These are phyloP conservation scores for Aquatica leii DNA, from an alignment of 2,888 invertebrate species.

Conservation along the genomic window DNA sequence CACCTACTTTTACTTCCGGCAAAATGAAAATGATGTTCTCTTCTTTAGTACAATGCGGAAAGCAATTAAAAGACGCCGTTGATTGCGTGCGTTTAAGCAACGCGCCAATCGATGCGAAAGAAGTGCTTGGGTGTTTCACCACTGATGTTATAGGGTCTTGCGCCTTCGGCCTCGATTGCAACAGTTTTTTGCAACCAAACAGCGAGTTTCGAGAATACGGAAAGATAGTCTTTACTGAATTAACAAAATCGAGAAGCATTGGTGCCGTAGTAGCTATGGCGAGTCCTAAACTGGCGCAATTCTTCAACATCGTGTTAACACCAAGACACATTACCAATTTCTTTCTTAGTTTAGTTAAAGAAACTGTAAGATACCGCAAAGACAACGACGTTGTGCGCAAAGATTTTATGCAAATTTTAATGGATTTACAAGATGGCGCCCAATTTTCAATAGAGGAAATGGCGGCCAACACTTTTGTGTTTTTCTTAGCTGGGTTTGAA, in stretches of 20 bases:
- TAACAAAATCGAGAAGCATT: conserved; percentile 33
- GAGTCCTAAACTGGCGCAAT: not conserved
- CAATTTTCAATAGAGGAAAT: conserved; percentile 62
- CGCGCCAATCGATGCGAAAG: conserved; percentile 52
- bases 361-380: conserved; percentile 44
- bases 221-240: conserved; percentile 43
- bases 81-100: conserved; percentile 46
- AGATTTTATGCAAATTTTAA: conserved; percentile 57
- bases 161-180: conserved; percentile 68
- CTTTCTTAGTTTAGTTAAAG: conserved; percentile 44
- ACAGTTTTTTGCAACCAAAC: conserved; percentile 61
- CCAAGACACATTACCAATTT: conserved; percentile 41
- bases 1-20: conserved; percentile 60
- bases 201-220: conserved; percentile 52
- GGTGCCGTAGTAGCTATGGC: conserved; percentile 15
- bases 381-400: conserved; percentile 43
- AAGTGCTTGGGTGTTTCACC: conserved; percentile 65
- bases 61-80: conserved; percentile 61
- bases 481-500: conserved; percentile 71
- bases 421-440: conserved; percentile 44
- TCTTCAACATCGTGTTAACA: not conserved
- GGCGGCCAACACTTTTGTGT: conserved; percentile 66
- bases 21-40: conserved; percentile 73
- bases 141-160: conserved; percentile 68
- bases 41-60: conserved; percentile 65